A percentile compares a stretch with the other conserved stretches of the same genome.
These are phyloP conservation scores for Petrocephalus zakoni DNA, from an alignment of 2,113 vertebrate species.

Conservation along the genomic window DNA sequence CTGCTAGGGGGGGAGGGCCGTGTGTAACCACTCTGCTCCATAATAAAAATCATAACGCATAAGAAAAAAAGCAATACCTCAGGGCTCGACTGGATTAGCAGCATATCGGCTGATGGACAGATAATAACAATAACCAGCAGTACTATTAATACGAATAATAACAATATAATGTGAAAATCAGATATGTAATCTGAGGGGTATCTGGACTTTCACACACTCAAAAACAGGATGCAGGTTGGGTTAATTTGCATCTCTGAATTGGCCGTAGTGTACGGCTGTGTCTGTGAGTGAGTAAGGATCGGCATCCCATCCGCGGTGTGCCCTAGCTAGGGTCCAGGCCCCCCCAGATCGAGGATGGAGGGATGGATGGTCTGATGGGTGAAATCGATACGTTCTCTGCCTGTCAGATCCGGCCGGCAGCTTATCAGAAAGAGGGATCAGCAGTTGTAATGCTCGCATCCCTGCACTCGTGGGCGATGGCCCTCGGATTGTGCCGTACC, in stretches of 20 bases:
- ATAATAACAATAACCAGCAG: not conserved
- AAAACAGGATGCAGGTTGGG: not conserved
- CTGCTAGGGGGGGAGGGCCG: not conserved
- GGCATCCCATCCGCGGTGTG: not conserved
- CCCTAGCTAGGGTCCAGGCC: not conserved
- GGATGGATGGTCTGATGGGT: not conserved
- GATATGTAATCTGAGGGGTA: not conserved
- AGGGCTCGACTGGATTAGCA: not conserved
- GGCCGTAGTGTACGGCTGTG: not conserved
- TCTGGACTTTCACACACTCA: not conserved
- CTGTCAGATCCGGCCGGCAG: not conserved
- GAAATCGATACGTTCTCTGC: not conserved
- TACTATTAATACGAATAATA: not conserved
- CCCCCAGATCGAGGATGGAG: not conserved
- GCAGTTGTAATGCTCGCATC: not conserved
- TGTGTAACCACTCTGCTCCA: not conserved
- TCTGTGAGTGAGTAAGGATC: not conserved
- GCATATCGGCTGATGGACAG: not conserved
- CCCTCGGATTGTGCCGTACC: constrained; percentile 11
- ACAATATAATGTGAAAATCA: not conserved
- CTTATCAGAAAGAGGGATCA: not conserved
- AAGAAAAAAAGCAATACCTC: not conserved
- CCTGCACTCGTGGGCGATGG: not conserved
- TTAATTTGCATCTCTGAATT: not conserved
- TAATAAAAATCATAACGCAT: not conserved